Evolutionary conservation across 2,797 vertebrate genomes (phyloP), one percentile per base, ranked within the genome.

Genomic region (Argyrosomus regius): DNA sequence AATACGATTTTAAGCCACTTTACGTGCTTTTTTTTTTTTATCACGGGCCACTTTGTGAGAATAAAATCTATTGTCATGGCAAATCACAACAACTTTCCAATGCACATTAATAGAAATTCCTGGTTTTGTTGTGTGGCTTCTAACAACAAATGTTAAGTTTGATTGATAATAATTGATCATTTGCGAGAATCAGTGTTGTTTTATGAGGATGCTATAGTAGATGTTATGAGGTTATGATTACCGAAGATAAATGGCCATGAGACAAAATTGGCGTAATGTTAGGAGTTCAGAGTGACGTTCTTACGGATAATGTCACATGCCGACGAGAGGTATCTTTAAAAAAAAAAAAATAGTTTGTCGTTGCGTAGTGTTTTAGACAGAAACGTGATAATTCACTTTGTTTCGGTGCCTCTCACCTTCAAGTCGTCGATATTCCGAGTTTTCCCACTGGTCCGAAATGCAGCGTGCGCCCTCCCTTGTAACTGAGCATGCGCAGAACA

Each of bases 401-500:
- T 46, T 11, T 28, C 1, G 2, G 2, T 3, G n/a, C 10, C 16
- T 35, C 50, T 71, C 69, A 58, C 75, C 59, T 69, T 76, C 26
- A 41, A 67, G 43, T 53, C 6, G 5, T 14, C 0, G 0, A 8
- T 31, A 0, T 20, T 3, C 8, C 28, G 7, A 78, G 45, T 81
- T 85, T 89, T 91, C 88, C 89, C 64, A 91, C 80, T 7, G 75
- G 17, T 20, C 1, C 0, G 1, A 48, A 92, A 92, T 45, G 88
- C 80, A 88, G 35, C 91, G 41, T 81, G 84, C 54, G 82, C 92
- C 89, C 93, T 92, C 87, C 93, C 91, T 93, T 86, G 50, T 73
- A 78, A 88, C 59, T 85, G 93, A 71, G 94, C 95, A 94, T 94
- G 95, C 95, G 95, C 92, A 88, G 6, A 87, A 48, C 57, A 80